Evolutionary conservation across 2,113 vertebrate species (phyloP).

Genomic region (Toxostoma redivivum): DNA sequence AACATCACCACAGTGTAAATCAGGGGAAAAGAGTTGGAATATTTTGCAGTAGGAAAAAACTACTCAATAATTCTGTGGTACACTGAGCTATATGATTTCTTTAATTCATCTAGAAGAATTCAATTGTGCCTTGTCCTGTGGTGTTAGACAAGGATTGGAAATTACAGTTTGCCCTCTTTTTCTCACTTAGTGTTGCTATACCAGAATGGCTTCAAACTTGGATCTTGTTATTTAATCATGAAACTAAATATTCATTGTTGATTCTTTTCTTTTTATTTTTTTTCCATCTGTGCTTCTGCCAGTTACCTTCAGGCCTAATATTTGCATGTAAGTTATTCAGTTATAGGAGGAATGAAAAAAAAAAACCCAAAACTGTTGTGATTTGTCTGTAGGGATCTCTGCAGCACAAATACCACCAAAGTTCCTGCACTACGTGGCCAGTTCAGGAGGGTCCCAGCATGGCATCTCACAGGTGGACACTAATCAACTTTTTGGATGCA

Average conservation of each 20-base stretch:
- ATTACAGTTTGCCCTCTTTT: background rate
- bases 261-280: background rate
- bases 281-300: background rate
- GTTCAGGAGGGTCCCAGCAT: background rate
- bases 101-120: background rate
- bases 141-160: background rate
- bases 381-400: background rate
- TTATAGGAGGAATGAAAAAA: background rate
- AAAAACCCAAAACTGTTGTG: background rate
- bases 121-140: background rate
- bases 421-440: rapidly evolving
- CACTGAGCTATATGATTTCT: background rate
- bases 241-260: constrained; percentile 27
- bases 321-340: constrained; percentile 34
- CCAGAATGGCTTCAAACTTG: background rate
- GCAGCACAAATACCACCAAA: background rate
- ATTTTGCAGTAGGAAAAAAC: background rate
- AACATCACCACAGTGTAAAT: background rate
- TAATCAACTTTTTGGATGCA: background rate
- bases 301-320: constrained; percentile 1
- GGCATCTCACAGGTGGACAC: background rate
- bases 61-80: background rate
- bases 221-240: background rate
- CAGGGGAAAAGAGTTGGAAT: background rate
- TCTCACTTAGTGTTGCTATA: background rate